Evolutionary conservation across 1,140 invertebrate species (phyloP).

Genomic region (Helicoverpa zea): DNA sequence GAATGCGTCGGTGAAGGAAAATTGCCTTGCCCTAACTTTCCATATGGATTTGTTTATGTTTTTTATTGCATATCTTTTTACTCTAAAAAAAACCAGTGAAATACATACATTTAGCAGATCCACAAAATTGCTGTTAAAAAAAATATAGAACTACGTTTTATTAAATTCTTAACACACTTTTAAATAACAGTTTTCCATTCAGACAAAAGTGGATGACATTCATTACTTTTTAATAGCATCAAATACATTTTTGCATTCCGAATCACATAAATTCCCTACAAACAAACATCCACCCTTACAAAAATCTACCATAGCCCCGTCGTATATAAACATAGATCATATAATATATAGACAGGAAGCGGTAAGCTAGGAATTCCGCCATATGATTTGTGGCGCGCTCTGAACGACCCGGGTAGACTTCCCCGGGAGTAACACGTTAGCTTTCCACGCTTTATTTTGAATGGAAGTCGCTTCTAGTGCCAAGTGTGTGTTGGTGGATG

Average conservation of each 20-base stretch:
- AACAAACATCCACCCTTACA: conserved; percentile 16
- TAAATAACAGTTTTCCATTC: too few relatives aligned
- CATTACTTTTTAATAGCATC: too few relatives aligned
- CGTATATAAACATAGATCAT: neutral
- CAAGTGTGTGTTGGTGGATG: conserved; percentile 2
- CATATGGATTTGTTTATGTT: neutral
- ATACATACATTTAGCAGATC: too few relatives aligned
- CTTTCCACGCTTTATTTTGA: conserved; percentile 25
- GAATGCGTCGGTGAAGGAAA: conserved; percentile 13
- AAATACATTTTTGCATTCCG: too few relatives aligned
- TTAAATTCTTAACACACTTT: too few relatives aligned
- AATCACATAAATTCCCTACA: neutral
- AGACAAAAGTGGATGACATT: too few relatives aligned
- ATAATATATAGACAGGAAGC: conserved; percentile 50
- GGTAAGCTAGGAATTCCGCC: conserved; percentile 70
- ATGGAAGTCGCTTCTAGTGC: conserved; percentile 23
- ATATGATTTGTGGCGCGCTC: conserved; percentile 68
- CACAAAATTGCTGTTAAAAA: neutral
- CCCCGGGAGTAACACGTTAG: conserved; percentile 36
- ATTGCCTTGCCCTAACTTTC: conserved; percentile 1
- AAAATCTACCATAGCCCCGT: conserved; percentile 3
- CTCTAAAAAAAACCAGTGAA: too few relatives aligned
- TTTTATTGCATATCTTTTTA: neutral
- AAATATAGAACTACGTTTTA: too few relatives aligned
- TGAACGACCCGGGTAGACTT: conserved; percentile 6